phyloP scores from a whole-genome alignment of 2,797 vertebrate genomes.

The Argya squamiceps region DNA sequence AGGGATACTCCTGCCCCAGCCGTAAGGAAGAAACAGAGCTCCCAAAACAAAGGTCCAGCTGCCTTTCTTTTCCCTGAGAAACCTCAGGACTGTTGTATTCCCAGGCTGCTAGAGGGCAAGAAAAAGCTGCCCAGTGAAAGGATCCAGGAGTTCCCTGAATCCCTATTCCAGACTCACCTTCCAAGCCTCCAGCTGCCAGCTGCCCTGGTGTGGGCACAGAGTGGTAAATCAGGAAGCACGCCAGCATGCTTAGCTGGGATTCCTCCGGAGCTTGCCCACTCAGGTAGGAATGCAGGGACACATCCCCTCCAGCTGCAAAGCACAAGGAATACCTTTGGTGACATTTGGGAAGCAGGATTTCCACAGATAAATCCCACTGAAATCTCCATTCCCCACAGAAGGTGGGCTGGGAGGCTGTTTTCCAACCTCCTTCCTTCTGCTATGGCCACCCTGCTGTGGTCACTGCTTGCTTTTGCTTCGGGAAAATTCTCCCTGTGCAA shows the following conservation, averaged over 20 bases:
- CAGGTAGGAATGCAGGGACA: constrained; percentile 85
- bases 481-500: neutral
- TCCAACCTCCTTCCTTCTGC: neutral
- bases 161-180: constrained; percentile 70
- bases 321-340: neutral
- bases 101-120: neutral
- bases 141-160: neutral
- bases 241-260: constrained; percentile 81
- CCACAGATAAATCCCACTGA: neutral
- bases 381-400: neutral
- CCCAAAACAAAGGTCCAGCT: neutral
- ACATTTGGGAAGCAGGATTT: neutral
- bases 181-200: constrained; percentile 71
- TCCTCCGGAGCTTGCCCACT: constrained; percentile 76
- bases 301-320: constrained; percentile 81
- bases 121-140: neutral
- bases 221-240: constrained; percentile 93
- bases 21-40: neutral
- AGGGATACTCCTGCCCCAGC: neutral
- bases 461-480: neutral
- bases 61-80: neutral
- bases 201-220: constrained; percentile 85
- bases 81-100: no score
- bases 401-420: neutral
- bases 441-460: neutral